Evolutionary conservation across 2,797 vertebrate species (phyloP).

Genomic region (Premnoplex brunnescens): DNA sequence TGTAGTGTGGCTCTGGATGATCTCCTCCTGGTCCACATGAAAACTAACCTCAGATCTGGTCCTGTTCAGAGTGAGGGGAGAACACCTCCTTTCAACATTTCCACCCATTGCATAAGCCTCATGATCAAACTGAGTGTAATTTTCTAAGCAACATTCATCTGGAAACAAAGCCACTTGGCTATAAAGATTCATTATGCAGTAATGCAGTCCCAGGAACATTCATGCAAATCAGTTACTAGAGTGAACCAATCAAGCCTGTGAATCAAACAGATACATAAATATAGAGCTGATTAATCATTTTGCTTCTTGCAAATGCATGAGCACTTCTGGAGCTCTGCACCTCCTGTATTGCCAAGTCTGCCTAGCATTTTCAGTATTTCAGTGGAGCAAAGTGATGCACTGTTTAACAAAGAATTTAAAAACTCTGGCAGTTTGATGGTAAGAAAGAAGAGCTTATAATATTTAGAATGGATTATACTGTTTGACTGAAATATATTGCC

Average conservation of each 20-base stretch:
- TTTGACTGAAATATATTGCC: background rate
- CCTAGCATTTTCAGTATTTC: background rate
- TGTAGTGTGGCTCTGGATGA: background rate
- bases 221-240: background rate
- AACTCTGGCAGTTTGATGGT: background rate
- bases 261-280: constrained; percentile 19
- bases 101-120: background rate
- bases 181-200: background rate
- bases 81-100: background rate
- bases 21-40: background rate
- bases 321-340: background rate
- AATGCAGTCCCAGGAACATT: background rate
- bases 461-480: background rate
- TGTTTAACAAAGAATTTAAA: background rate
- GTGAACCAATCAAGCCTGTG: background rate
- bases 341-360: background rate
- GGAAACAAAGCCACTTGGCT: background rate
- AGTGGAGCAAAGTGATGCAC: background rate
- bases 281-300: constrained; percentile 4
- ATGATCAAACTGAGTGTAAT: background rate
- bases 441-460: background rate
- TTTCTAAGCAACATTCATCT: background rate
- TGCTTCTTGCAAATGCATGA: background rate
- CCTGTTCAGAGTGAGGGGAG: background rate
- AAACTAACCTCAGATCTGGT: background rate